These are phyloP conservation scores for Drosophila carrolli DNA, from an alignment of 1,140 invertebrate genomes.

Conservation along the genomic window DNA sequence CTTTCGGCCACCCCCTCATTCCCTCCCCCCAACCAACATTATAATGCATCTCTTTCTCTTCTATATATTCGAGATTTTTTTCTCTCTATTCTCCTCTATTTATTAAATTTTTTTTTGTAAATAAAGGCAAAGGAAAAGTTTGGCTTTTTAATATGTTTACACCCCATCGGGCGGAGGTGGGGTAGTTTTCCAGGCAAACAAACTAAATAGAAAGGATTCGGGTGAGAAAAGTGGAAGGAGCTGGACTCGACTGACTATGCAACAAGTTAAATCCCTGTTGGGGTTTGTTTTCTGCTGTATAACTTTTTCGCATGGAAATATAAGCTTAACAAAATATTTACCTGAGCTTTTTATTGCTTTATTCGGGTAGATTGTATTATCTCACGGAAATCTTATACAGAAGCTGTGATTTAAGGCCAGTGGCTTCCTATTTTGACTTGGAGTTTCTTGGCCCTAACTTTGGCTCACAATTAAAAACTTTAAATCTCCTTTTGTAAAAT, in stretches of 20 bases:
- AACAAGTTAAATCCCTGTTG: slow-evolving; percentile 49
- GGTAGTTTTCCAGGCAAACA: slow-evolving; percentile 27
- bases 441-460: background rate
- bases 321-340: slow-evolving; percentile 38
- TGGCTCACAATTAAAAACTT: too few species aligned
- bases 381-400: background rate
- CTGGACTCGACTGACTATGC: slow-evolving; percentile 11
- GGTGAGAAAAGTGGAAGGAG: background rate
- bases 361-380: slow-evolving; percentile 20
- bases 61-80: slow-evolving; percentile 50
- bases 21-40: slow-evolving; percentile 4
- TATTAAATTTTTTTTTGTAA: slow-evolving; percentile 26
- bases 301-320: slow-evolving; percentile 30
- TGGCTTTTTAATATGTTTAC: slow-evolving; percentile 60
- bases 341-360: slow-evolving; percentile 17
- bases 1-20: slow-evolving; percentile 32
- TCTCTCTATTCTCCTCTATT: slow-evolving; percentile 7
- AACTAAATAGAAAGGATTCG: slow-evolving; percentile 17
- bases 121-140: slow-evolving; percentile 59
- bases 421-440: background rate
- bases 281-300: slow-evolving; percentile 28
- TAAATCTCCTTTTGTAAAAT: too few species aligned
- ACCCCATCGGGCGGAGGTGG: slow-evolving; percentile 10
- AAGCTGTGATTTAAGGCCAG: background rate
- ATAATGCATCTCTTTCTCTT: slow-evolving; percentile 51